Percentiles rank a stretch among this genome's conserved stretches.
Conservation (phyloP, 2,888 invertebrate species). For the Lissocephala sabroskyi region DNA sequence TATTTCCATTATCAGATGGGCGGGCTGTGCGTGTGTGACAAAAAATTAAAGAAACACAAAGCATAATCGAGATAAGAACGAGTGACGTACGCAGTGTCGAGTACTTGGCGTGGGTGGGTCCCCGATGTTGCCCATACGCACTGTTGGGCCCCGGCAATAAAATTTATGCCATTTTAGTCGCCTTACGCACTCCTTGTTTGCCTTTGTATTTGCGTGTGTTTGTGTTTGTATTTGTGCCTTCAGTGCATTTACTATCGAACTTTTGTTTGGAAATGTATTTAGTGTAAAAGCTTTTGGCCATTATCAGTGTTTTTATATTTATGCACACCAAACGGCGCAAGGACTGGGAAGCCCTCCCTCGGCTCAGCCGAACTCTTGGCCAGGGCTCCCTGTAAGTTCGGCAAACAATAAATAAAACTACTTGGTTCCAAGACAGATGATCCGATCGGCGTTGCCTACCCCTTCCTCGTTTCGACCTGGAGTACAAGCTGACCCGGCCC, state of each 20-base stretch:
- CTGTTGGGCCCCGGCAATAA: neutral
- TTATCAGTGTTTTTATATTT: slow-evolving; percentile 22
- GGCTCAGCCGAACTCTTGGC: neutral
- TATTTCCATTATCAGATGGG: neutral
- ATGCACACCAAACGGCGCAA: neutral
- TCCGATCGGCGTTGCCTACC: no score
- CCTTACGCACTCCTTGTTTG: slow-evolving; percentile 4
- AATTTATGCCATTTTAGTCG: slow-evolving; percentile 1
- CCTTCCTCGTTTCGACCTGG: no score
- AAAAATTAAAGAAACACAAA: neutral
- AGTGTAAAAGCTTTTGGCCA: slow-evolving; percentile 29
- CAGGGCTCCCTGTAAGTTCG: neutral
- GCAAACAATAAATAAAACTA: no score
- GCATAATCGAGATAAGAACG: slow-evolving; percentile 1
- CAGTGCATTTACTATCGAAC: neutral
- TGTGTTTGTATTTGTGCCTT: neutral
- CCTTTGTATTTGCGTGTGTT: neutral
- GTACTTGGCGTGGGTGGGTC: neutral
- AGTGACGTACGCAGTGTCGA: neutral
- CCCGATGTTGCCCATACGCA: slow-evolving; percentile 8
- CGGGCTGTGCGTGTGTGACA: neutral
- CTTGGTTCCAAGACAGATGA: no score
- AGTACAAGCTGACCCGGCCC: no score
- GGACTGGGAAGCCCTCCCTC: neutral
- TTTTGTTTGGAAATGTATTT: slow-evolving; percentile 16